Conservation (phyloP, 2,113 vertebrate species). For the Xenopus borealis region DNA sequence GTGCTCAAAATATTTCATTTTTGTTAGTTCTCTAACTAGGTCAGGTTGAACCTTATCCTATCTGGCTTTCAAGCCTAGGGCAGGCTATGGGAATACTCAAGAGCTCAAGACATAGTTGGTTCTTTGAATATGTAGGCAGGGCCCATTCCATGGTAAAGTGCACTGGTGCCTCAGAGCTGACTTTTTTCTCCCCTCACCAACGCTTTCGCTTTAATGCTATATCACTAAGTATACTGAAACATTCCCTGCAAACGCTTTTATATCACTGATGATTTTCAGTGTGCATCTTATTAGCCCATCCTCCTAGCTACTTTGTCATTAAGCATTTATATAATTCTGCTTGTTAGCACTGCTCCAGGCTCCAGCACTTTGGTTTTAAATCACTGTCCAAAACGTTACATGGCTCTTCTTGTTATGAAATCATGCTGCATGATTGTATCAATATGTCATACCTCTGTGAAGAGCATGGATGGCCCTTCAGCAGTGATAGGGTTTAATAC, state of each 20-base stretch:
- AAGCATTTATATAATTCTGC: neutral
- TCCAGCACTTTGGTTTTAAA: too few species aligned
- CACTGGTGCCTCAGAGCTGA: neutral
- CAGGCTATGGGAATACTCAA: too few species aligned
- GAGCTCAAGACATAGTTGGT: too few species aligned
- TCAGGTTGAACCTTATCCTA: too few species aligned
- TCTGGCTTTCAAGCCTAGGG: too few species aligned
- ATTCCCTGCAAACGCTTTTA: neutral
- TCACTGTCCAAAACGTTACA: too few species aligned
- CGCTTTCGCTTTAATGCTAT: neutral
- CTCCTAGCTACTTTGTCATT: neutral
- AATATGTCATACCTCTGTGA: too few species aligned
- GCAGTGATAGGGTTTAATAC: constrained; percentile 6
- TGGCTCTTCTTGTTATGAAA: neutral
- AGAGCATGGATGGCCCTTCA: too few species aligned
- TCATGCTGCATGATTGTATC: neutral
- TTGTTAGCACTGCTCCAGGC: neutral
- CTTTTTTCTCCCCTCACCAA: neutral
- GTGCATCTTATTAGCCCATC: neutral
- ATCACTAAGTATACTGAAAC: neutral
- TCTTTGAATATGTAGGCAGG: too few species aligned
- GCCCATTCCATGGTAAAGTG: neutral
- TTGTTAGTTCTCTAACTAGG: too few species aligned
- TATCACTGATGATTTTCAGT: neutral
- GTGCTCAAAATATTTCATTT: too few species aligned